Evolutionary conservation across 1,140 invertebrate genomes (phyloP).

Genomic region (Drosophila melanogaster): Release_6_plus_ISO1_MT NC_004354.4:18103501-18104000

Average conservation of each 20-base stretch:
- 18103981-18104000: slow-evolving; percentile 76
- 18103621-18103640: slow-evolving; percentile 57
- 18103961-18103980: slow-evolving; percentile 75
- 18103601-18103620: slow-evolving; percentile 23
- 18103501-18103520: slow-evolving; percentile 59
- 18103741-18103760: slow-evolving; percentile 71
- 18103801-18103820: slow-evolving; percentile 79
- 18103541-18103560: slow-evolving; percentile 56
- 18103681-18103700: slow-evolving; percentile 55
- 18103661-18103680: slow-evolving; percentile 24
- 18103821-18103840: slow-evolving; percentile 80
- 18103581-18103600: slow-evolving; percentile 55
- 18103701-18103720: slow-evolving; percentile 61
- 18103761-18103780: slow-evolving; percentile 63
- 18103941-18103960: slow-evolving; percentile 75
- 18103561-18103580: slow-evolving; percentile 44
- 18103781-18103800: slow-evolving; percentile 58
- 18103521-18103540: slow-evolving; percentile 55
- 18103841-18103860: slow-evolving; percentile 54
- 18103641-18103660: background rate
- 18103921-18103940: slow-evolving; percentile 65
- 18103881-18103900: slow-evolving; percentile 70
- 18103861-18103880: slow-evolving; percentile 32
- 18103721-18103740: slow-evolving; percentile 59
- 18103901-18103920: slow-evolving; percentile 77